A percentile compares a stretch with the other conserved stretches of the same genome.
phyloP scores from a whole-genome alignment of 2,888 invertebrate genomes.

The Pseudococcus longispinus region DNA sequence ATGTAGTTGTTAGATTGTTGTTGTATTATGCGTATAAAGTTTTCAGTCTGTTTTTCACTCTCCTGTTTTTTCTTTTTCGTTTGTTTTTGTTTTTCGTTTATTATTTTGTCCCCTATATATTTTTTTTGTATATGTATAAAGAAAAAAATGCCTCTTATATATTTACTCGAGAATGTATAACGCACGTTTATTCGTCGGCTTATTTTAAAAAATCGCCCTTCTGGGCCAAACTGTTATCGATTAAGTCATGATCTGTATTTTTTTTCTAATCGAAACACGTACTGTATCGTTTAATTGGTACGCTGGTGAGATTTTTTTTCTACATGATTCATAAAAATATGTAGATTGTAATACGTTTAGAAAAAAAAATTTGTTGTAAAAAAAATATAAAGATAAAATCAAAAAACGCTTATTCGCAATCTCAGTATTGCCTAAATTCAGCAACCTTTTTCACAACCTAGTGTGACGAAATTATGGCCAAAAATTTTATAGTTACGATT shows the following conservation, averaged over 20 bases:
- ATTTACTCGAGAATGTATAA: conserved; percentile 40
- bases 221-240: conserved; percentile 16
- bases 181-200: conserved; percentile 8
- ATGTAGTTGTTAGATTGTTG: conserved; percentile 55
- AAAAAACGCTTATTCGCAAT: conserved; percentile 44
- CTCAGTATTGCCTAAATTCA: conserved; percentile 21
- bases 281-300: no score
- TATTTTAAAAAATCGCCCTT: conserved; percentile 9
- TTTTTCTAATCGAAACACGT: background rate
- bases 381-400: background rate
- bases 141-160: conserved; percentile 17
- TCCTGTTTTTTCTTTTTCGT: conserved; percentile 32
- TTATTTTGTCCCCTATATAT: background rate
- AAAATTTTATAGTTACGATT: conserved; percentile 42
- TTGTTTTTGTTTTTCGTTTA: conserved; percentile 22
- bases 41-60: conserved; percentile 37
- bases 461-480: conserved; percentile 43
- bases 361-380: background rate
- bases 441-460: conserved; percentile 30
- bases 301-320: no score
- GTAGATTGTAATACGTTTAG: no score
- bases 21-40: conserved; percentile 44
- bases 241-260: conserved; percentile 41
- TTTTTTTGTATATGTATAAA: conserved; percentile 6
- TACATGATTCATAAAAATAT: no score